A percentile compares a stretch with the other conserved stretches of the same genome.
These are phyloP conservation scores for Cephus pulcher DNA, from an alignment of 2,888 invertebrate species.

Conservation along the genomic window DNA sequence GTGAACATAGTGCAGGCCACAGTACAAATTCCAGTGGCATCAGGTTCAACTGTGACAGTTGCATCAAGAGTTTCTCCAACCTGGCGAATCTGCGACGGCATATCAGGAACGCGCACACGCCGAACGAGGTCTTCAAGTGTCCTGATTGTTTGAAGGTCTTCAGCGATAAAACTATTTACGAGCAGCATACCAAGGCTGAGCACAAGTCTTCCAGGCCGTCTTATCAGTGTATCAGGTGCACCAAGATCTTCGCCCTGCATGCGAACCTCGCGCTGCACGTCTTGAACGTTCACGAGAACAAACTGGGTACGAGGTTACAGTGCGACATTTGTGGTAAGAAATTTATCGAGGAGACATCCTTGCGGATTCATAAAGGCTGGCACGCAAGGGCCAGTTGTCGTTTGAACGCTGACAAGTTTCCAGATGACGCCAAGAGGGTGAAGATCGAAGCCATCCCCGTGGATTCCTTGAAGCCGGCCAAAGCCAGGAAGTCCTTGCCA, in stretches of 20 bases:
- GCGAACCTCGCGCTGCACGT: constrained; percentile 51
- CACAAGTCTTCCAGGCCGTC: constrained; percentile 59
- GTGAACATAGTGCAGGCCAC: constrained; percentile 19
- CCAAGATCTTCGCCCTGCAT: constrained; percentile 43
- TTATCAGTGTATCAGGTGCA: constrained; percentile 31
- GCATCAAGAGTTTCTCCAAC: constrained; percentile 71
- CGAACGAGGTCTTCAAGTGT: constrained; percentile 68
- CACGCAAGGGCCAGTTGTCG: constrained; percentile 70
- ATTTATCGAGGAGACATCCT: constrained; percentile 73
- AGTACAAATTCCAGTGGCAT: constrained; percentile 34
- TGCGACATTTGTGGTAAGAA: constrained; percentile 76
- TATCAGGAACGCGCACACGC: constrained; percentile 47
- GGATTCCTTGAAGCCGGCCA: constrained; percentile 42
- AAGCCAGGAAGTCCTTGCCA: constrained; percentile 56
- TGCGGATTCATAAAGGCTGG: constrained; percentile 74
- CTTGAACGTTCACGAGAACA: constrained; percentile 45
- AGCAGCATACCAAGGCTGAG: constrained; percentile 72
- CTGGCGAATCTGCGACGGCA: constrained; percentile 57
- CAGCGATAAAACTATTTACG: constrained; percentile 72
- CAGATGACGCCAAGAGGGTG: background rate
- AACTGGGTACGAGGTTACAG: constrained; percentile 66
- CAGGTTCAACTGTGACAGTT: constrained; percentile 68
- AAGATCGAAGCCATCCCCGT: background rate
- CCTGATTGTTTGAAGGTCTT: constrained; percentile 74
- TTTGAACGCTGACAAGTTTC: constrained; percentile 26